Base-by-base conservation (phyloP, 1,140 invertebrate species). In the Augochlora pura region DNA sequence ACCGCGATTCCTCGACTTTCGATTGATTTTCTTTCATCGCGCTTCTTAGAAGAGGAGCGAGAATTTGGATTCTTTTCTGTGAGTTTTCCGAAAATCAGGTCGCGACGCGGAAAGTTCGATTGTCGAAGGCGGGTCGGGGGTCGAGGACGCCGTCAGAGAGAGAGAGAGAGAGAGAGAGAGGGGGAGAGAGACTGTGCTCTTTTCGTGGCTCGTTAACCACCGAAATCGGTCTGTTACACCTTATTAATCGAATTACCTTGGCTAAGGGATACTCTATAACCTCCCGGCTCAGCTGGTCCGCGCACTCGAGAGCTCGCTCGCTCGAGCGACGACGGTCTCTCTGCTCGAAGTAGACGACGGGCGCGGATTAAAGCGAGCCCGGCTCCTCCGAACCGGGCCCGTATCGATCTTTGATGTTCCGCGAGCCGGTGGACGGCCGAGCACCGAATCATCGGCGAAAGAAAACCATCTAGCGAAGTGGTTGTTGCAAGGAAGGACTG, bases 231-330 rank as follows among this genome's bases (percentile, higher is more conserved):
- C 67, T 62, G 81, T 80, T 86, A 78, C 73, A 63, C 81, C 83
- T 83, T 81, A 83, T 85, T 80, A 81, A 86, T 86, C 83, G 83
- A 85, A 85, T 86, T 81, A 86, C 62, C 74, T 21, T 16, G 59
- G 72, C 81, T 79, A 78, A n/a, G 27, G 64, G 73, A 73, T 39
- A 46, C 69, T n/a, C n/a, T 14, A 59, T 80, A 75, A 73, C 49
- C 77, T 65, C 25, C n/a, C 25, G 39, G 25, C 42, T 46, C 25
- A 52, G 16, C 49, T 52, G 49, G 49, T 52, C 42, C 42, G 42
- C 12, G 42, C 42, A 12, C 42, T 46, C 42, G 42, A 14, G 12
- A 46, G 42, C 42, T 46, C 12, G 42, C 42, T 46, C 12, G 42
- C 42, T 46, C 0, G 42, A 46, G 42, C 42, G 42, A 10, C 38